Base-by-base conservation (phyloP, 2,113 vertebrate species). In the Pelvicachromis taeniatus region DNA sequence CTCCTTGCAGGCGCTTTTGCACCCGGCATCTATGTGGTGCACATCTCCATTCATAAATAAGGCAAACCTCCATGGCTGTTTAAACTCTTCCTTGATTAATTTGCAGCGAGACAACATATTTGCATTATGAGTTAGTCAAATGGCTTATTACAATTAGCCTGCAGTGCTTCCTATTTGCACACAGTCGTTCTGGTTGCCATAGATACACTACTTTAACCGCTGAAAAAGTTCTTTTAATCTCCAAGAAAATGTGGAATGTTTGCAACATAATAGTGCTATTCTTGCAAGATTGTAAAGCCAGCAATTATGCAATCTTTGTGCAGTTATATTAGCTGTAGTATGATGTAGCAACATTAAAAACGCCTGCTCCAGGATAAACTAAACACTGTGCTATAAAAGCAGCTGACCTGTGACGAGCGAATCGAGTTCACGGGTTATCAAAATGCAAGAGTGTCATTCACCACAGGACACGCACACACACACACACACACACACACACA, bases 1-100 rank as follows among this genome's bases (percentile, higher is more conserved):
- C 77, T 82, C 83, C 84, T 89, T 89, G 89, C 87, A 81, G 88
- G 87, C 82, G 0, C 79, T 73, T 4, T 86, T 85, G 82, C 63
- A 31, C 82, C 68, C 35, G 0, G 78, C 50, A 78, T 89, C 77
- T 91, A 84, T 77, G 89, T 89, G 63, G 85, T 85, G 79, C 83
- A 89, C 88, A 85, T 89, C 91, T 93, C 82, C 93, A 94, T 94
- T 95, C 94, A 94, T 91, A 92, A 93, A 94, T 88, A 90, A 79
- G 85, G 59, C 86, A 68, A 77, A 45, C 48, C 26, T 77, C 31
- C 5, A 5, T 9, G 5, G 52, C 75, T 13, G 9, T 79, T 83
- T 84, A 61, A 82, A 52, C 61, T 52, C 65, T 50, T 80, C 68
- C 50, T 55, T 63, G 7, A 65, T 87, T 82, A 52, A 84, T 85